Percentiles rank a stretch among this genome's conserved stretches.
Evolutionary conservation across 2,888 invertebrate species (phyloP).

Genomic region (Cephus pulcher): DNA sequence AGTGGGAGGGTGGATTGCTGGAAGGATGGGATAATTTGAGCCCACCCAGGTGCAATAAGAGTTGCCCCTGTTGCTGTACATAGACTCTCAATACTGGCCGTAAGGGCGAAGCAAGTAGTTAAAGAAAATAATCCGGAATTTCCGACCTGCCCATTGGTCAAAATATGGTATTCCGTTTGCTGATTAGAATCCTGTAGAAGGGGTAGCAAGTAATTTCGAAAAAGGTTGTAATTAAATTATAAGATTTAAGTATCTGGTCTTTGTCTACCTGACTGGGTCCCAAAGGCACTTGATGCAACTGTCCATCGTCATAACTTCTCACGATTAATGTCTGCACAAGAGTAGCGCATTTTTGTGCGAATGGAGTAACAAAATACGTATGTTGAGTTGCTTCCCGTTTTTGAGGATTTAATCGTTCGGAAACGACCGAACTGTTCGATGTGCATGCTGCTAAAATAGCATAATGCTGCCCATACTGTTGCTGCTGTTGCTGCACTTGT

Average conservation of each 20-base stretch:
- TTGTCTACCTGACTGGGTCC: not conserved
- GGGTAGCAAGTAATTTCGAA: not conserved
- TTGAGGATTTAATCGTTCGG: not conserved
- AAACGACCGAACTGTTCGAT: not conserved
- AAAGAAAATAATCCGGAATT: conserved; percentile 9
- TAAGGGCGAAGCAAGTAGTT: conserved; percentile 21
- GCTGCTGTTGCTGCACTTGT: conserved; percentile 8
- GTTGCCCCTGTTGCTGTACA: not conserved
- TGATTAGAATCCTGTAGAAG: not conserved
- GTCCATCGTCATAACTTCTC: not conserved
- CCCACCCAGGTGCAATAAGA: conserved; percentile 1
- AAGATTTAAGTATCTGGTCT: not conserved
- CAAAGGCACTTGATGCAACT: not conserved
- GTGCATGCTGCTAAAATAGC: conserved; percentile 7
- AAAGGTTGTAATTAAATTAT: not conserved
- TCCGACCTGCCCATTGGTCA: conserved; percentile 9
- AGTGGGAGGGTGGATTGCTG: conserved; percentile 12
- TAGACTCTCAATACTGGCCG: not conserved
- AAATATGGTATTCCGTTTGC: conserved; percentile 13
- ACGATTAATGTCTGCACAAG: conserved; percentile 1
- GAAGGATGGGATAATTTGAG: conserved; percentile 16
- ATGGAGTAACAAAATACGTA: conserved; percentile 3
- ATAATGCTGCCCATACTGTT: conserved; percentile 14
- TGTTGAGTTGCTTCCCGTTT: not conserved
- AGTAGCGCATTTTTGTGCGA: conserved; percentile 4